phyloP scores from a whole-genome alignment of 2,113 vertebrate genomes.

The Eulemur rufifrons region DNA sequence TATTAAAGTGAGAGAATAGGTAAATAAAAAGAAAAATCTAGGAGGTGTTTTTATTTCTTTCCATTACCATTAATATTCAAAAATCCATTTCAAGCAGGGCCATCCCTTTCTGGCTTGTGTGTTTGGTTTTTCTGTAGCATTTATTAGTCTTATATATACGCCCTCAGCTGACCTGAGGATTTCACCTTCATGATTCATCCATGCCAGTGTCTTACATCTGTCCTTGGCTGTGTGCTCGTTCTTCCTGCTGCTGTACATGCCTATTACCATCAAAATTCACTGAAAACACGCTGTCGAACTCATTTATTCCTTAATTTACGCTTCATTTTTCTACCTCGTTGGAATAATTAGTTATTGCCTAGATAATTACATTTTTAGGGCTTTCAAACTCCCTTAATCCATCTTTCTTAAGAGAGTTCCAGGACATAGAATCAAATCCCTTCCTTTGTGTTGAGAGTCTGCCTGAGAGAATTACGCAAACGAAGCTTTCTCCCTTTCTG shows the following conservation, averaged over 20 bases:
- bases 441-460: not conserved
- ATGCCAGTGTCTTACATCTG: not conserved
- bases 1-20: not conserved
- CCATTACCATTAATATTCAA: not conserved
- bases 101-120: not conserved
- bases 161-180: not conserved
- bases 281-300: conserved; percentile 7
- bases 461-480: not conserved
- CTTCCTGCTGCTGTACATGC: not conserved
- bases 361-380: conserved; percentile 58
- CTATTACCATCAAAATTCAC: conserved; percentile 9
- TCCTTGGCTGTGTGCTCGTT: not conserved
- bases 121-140: not conserved
- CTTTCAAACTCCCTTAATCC: conserved; percentile 48
- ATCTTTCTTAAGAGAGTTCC: conserved; percentile 39
- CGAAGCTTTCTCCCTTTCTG: not conserved
- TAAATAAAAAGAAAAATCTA: not conserved
- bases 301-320: conserved; percentile 36
- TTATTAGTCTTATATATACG: not conserved
- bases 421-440: conserved; percentile 14
- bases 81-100: not conserved
- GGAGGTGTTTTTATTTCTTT: not conserved
- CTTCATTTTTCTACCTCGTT: conserved; percentile 54
- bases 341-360: conserved; percentile 59
- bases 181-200: not conserved